Conservation (phyloP, 35 echinoderm and acorn worm species). For the Eucidaris tribuloides region DNA sequence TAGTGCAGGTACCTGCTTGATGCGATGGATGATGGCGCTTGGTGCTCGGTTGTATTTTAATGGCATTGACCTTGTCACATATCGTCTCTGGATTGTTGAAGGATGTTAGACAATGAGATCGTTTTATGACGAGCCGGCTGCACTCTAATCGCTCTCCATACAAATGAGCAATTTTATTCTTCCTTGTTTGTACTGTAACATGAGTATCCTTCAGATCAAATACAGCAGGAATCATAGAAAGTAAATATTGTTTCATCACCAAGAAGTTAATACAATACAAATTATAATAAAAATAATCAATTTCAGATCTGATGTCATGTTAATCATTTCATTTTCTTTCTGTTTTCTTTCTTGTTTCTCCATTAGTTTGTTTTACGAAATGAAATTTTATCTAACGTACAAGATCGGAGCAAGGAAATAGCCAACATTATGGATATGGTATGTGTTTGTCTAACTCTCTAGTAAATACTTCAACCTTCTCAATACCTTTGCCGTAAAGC, state of each 20-base stretch:
- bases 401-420: conserved; percentile 11
- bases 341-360: neutral
- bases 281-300: neutral
- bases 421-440: conserved; percentile 42
- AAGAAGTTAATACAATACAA: neutral
- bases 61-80: too few relatives aligned
- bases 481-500: too few relatives aligned
- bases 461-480: too few relatives aligned
- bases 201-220: neutral
- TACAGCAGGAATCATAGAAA: neutral
- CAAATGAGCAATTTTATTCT: neutral
- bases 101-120: too few relatives aligned
- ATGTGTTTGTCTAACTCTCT: too few relatives aligned
- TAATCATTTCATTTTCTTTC: neutral
- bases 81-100: too few relatives aligned
- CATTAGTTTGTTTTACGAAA: neutral
- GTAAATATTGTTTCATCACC: neutral
- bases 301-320: neutral
- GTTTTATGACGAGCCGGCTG: too few relatives aligned
- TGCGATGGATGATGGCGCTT: too few relatives aligned
- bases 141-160: too few relatives aligned
- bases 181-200: neutral
- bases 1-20: too few relatives aligned
- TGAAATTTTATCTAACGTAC: neutral
- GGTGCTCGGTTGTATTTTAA: too few relatives aligned